phyloP scores from a whole-genome alignment of 64 coral and sea anemone genomes.

The Porites australiensis region DNA sequence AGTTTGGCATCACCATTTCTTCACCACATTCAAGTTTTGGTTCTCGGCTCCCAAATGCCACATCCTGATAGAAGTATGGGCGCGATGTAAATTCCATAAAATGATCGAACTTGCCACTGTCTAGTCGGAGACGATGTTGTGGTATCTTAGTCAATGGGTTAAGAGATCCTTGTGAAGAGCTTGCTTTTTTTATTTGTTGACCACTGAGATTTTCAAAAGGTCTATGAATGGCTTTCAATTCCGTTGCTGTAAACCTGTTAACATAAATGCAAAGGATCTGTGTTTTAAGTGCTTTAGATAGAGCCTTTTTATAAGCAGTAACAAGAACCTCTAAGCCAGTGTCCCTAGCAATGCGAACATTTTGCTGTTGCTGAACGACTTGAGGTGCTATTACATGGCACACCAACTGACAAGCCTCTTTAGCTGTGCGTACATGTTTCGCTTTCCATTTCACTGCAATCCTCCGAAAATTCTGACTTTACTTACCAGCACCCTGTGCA shows the following conservation, averaged over 20 bases:
- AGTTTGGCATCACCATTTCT: slow-evolving; percentile 59
- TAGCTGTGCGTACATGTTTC: slow-evolving; percentile 29
- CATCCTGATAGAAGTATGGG: slow-evolving; percentile 65
- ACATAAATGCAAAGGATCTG: slow-evolving; percentile 63
- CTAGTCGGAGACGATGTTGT: slow-evolving; percentile 56
- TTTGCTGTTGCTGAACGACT: slow-evolving; percentile 1
- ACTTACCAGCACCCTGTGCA: slow-evolving; percentile 27
- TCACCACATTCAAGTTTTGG: slow-evolving; percentile 49
- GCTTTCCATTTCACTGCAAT: slow-evolving; percentile 45
- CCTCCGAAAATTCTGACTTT: slow-evolving; percentile 25
- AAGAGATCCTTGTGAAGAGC: slow-evolving; percentile 15
- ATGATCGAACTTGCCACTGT: slow-evolving; percentile 61
- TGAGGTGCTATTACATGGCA: slow-evolving; percentile 51
- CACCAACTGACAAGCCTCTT: slow-evolving; percentile 52
- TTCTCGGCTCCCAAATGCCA: slow-evolving; percentile 48
- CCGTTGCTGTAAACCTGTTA: slow-evolving; percentile 18
- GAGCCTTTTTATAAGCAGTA: slow-evolving; percentile 52
- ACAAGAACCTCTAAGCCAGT: slow-evolving; percentile 55
- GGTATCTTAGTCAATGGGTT: neutral
- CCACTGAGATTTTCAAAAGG: slow-evolving; percentile 56
- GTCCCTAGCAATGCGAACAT: neutral
- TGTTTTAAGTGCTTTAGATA: slow-evolving; percentile 58
- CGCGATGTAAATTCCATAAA: slow-evolving; percentile 71
- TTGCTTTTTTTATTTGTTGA: slow-evolving; percentile 55
- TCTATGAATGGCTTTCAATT: slow-evolving; percentile 49